These are phyloP conservation scores for Neodiprion lecontei DNA, from an alignment of 1,140 invertebrate genomes.

Conservation along the genomic window DNA sequence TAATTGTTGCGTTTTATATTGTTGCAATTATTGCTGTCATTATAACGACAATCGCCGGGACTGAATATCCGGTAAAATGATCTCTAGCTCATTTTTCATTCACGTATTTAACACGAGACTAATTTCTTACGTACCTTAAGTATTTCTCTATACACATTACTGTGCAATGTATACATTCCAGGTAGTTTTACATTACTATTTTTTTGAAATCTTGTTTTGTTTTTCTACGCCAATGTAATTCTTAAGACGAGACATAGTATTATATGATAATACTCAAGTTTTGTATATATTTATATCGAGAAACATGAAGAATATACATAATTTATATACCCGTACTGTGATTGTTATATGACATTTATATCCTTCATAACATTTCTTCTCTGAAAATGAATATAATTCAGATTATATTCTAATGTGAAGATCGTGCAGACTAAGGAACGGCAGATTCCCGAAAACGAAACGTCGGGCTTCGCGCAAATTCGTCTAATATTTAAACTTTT, in stretches of 20 bases:
- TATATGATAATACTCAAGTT: slow-evolving; percentile 50
- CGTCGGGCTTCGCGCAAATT: no score
- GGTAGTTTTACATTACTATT: slow-evolving; percentile 32
- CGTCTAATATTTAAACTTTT: no score
- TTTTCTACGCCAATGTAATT: slow-evolving; percentile 40
- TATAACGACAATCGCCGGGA: neutral
- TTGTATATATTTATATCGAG: slow-evolving; percentile 62
- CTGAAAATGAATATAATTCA: no score
- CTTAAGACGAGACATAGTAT: slow-evolving; percentile 33
- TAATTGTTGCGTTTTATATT: neutral
- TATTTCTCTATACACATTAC: slow-evolving; percentile 45
- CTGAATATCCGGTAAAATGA: slow-evolving; percentile 37
- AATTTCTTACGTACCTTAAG: slow-evolving; percentile 41
- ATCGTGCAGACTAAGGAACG: no score
- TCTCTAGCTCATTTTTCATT: slow-evolving; percentile 44
- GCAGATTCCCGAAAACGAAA: no score
- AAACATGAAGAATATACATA: slow-evolving; percentile 58
- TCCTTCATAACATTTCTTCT: no score
- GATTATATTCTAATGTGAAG: no score
- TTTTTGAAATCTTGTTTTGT: slow-evolving; percentile 30
- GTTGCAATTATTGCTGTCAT: slow-evolving; percentile 2
- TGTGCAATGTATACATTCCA: slow-evolving; percentile 60
- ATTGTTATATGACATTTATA: neutral
- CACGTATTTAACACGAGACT: slow-evolving; percentile 17
- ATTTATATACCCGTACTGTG: slow-evolving; percentile 53